Base-by-base conservation (phyloP, 2,797 vertebrate species). In the Catostomus latipinnis region DNA sequence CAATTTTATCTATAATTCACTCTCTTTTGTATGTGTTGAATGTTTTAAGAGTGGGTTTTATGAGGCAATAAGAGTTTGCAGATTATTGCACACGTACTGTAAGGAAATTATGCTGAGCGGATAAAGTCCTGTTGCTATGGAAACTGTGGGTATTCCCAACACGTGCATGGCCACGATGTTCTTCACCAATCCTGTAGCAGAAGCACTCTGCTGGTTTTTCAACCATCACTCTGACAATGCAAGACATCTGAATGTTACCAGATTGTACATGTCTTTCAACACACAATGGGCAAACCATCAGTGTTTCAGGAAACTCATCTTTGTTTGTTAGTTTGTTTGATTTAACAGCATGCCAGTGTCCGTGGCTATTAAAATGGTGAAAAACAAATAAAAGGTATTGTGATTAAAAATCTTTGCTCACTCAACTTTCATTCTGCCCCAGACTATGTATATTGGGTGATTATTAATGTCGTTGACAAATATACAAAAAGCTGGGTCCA, bases 91-190 rank as follows among this genome's bases (percentile, higher is more conserved):
- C 50, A 49, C 68, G 79, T 53, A 9, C 57, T 58, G 6, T 43
- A 52, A 81, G 72, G 60, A 68, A 60, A 45, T 54, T 49, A 54
- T 46, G 62, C 43, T 12, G 6, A 56, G 50, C 18, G 0, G 14
- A 65, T 43, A 85, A 89, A 88, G 85, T 83, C 79, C 82, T 88
- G 92, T 93, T 91, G 82, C 92, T 89, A 90, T 90, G 88, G 93
- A 87, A 88, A 93, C 90, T 77, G 63, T 71, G 81, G 74, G 81
- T 84, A 86, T 88, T 89, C 71, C 66, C 49, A 22, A 13, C 60
- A 80, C 16, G 22, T 79, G 71, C 34, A 18, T 6, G 8, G 54
- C 76, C 12, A n/a, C 12, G 8, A 48, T 49, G 62, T 56, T 61
- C 50, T 1, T 45, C 16, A 8, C 52, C 49, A 49, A 53, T 22